phyloP scores from a whole-genome alignment of 1,140 invertebrate genomes.

The Eumaeus atala region DNA sequence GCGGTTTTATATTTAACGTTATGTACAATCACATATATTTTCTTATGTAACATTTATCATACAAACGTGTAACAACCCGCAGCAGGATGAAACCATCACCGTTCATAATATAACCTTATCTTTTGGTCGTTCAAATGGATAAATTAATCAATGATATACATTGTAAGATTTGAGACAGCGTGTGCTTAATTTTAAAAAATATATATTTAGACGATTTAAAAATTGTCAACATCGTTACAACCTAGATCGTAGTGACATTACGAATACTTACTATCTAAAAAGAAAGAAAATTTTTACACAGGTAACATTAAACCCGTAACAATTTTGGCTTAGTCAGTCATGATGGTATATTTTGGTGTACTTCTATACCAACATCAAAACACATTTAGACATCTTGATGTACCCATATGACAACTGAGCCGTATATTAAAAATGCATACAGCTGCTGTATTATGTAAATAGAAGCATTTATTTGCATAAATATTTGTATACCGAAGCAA shows the following conservation, averaged over 20 bases:
- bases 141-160: slow-evolving; percentile 27
- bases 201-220: slow-evolving; percentile 14
- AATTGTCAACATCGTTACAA: slow-evolving; percentile 9
- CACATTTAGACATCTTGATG: too few species aligned
- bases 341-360: too few species aligned
- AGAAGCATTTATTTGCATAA: neutral
- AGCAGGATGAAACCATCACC: slow-evolving; percentile 19
- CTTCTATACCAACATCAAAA: too few species aligned
- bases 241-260: slow-evolving; percentile 31
- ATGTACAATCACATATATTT: slow-evolving; percentile 13
- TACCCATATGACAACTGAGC: neutral
- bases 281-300: slow-evolving; percentile 15
- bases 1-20: slow-evolving; percentile 36
- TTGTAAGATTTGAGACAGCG: slow-evolving; percentile 25
- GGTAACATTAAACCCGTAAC: slow-evolving; percentile 18
- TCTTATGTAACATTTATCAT: neutral
- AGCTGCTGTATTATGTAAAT: neutral
- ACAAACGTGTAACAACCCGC: slow-evolving; percentile 15
- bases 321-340: neutral
- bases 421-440: slow-evolving; percentile 10
- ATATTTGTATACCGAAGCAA: neutral
- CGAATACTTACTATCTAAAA: slow-evolving; percentile 15
- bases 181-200: slow-evolving; percentile 9
- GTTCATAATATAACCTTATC: slow-evolving; percentile 26
- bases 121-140: slow-evolving; percentile 32